Percentiles rank a stretch among this genome's conserved stretches.
Evolutionary conservation across 2,113 vertebrate species (phyloP).

Genomic region (Cacatua alba): DNA sequence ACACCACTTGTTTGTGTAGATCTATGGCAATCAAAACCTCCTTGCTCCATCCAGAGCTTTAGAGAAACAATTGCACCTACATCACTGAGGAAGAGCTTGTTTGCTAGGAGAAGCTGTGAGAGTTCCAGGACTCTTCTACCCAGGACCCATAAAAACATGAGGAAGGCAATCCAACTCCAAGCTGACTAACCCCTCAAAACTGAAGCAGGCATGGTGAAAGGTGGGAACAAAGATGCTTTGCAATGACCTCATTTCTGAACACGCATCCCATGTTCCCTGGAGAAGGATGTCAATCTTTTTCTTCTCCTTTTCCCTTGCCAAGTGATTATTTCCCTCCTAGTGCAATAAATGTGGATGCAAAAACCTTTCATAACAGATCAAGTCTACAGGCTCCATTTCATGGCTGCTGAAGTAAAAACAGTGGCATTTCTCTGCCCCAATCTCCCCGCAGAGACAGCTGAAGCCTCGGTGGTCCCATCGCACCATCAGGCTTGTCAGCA

Average conservation of each 20-base stretch:
- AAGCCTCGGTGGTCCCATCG: background rate
- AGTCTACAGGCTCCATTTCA: background rate
- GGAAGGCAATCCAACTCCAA: background rate
- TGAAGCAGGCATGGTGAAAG: background rate
- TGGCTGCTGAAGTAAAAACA: background rate
- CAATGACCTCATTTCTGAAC: background rate
- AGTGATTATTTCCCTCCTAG: background rate
- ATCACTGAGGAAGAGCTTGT: background rate
- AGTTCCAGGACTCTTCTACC: background rate
- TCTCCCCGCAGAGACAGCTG: background rate
- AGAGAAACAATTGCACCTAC: background rate
- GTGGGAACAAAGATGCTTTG: background rate
- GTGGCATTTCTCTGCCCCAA: background rate
- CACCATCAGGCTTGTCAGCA: background rate
- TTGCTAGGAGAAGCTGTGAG: background rate
- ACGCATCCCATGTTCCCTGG: background rate
- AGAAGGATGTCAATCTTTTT: background rate
- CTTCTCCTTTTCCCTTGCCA: background rate
- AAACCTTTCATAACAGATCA: background rate
- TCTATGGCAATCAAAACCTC: background rate
- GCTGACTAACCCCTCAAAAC: background rate
- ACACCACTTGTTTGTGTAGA: background rate
- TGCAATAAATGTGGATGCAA: background rate
- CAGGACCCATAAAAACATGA: background rate
- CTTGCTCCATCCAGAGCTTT: background rate